phyloP scores from a whole-genome alignment of 1,140 invertebrate genomes.

The Drosophila jambulina region DNA sequence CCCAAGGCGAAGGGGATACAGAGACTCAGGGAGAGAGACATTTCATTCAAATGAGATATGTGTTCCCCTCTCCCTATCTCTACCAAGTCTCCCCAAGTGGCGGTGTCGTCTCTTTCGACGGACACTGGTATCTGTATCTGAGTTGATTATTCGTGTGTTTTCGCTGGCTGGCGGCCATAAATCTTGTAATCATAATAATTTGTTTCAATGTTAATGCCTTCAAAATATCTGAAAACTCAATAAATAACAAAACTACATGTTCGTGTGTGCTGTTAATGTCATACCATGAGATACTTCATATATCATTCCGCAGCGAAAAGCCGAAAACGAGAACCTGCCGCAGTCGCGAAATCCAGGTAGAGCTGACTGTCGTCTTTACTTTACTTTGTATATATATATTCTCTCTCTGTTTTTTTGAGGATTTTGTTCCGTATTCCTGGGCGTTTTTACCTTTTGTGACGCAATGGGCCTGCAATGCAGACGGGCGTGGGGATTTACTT shows the following conservation, averaged over 20 bases:
- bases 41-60: constrained; percentile 66
- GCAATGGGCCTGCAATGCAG: constrained; percentile 73
- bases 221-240: constrained; percentile 85
- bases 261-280: constrained; percentile 85
- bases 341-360: constrained; percentile 55
- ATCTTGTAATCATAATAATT: constrained; percentile 85
- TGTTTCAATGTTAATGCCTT: constrained; percentile 85
- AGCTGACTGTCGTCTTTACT: constrained; percentile 49
- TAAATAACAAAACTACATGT: constrained; percentile 85
- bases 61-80: background rate
- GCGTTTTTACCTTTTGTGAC: constrained; percentile 64
- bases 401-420: constrained; percentile 41
- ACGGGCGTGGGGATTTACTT: constrained; percentile 71
- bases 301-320: constrained; percentile 73
- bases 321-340: constrained; percentile 44
- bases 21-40: constrained; percentile 4
- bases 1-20: background rate
- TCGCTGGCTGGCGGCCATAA: constrained; percentile 73
- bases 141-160: constrained; percentile 53
- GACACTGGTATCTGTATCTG: constrained; percentile 42
- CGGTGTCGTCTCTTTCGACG: constrained; percentile 39
- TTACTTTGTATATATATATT: constrained; percentile 9
- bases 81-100: constrained; percentile 1
- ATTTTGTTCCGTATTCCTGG: constrained; percentile 51
- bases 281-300: constrained; percentile 85